Evolutionary conservation across 1,140 invertebrate genomes (phyloP).

Genomic region (Cydia amplana): DNA sequence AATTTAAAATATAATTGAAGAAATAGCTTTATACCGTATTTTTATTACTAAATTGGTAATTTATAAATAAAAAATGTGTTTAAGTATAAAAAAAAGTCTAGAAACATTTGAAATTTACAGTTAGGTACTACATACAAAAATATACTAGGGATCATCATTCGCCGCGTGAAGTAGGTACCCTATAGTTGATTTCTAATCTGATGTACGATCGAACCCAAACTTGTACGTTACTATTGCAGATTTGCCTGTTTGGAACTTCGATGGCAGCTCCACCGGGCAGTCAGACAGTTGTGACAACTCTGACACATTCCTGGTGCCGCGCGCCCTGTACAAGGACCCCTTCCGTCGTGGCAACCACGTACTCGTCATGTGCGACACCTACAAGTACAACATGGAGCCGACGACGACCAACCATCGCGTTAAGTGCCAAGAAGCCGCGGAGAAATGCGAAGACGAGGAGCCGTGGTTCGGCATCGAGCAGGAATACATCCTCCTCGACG

Average conservation of each 20-base stretch:
- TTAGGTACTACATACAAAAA: too few species aligned
- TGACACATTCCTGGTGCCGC: conserved; percentile 93
- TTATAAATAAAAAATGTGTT: too few species aligned
- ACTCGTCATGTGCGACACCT: conserved; percentile 93
- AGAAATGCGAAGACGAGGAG: conserved; percentile 86
- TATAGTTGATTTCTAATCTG: too few species aligned
- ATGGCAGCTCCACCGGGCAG: conserved; percentile 93
- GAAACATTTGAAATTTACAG: too few species aligned
- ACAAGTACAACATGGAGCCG: conserved; percentile 84
- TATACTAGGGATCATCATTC: too few species aligned
- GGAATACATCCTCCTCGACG: conserved; percentile 96
- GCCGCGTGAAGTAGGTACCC: too few species aligned
- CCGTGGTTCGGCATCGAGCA: conserved; percentile 98
- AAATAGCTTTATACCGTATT: too few species aligned
- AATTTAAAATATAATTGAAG: too few species aligned
- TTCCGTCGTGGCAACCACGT: conserved; percentile 94
- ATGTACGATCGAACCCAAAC: too few species aligned
- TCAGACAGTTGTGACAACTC: conserved; percentile 87
- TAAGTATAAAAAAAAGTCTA: too few species aligned
- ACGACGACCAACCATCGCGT: conserved; percentile 88
- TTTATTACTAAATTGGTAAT: too few species aligned
- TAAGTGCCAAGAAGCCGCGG: conserved; percentile 87
- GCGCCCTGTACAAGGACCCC: conserved; percentile 96
- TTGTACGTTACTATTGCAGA: conserved; percentile 78
- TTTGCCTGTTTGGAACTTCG: conserved; percentile 96